Base-by-base conservation (phyloP, 2,888 invertebrate species). In the Branchipolynoe longqiensis region DNA sequence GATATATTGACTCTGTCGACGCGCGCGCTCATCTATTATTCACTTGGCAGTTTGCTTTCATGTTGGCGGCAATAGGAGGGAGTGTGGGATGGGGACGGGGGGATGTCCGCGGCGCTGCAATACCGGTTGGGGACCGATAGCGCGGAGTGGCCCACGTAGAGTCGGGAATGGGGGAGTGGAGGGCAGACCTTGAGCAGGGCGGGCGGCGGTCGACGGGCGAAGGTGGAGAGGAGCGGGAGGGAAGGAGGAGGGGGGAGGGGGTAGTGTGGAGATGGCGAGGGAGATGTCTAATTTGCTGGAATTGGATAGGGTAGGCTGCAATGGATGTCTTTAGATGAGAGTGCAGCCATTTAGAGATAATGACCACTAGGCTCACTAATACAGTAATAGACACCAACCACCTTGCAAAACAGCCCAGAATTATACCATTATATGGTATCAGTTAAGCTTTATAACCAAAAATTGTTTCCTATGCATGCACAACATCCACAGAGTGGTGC, bases 1-100 rank as follows among this genome's bases (percentile, higher is more conserved):
- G 48, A 12, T 48, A 48, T 48, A 48, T 12, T 18, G 18, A n/a
- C n/a, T n/a, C 48, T 18, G 48, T 18, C 48, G 8, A 12, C 18
- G 48, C 18, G 8, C 14, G 38, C 8, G 14, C 36, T 69, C 69
- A 69, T 69, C 33, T 69, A 69, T 69, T 69, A 69, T 69, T 69
- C 69, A 69, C n/a, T 1, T 33, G 14, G 33, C 25, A 33, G 69
- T 69, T 33, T 38, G 14, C 38, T 69, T 69, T 38, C 33, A 36
- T 33, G 33, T 69, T 38, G 3, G 28, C 62, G 28, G 25, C 62
- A 18, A 62, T 62, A 31, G 18, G 31, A 62, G 25, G 62, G 62
- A 14, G 18, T 28, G 14, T 3, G 1, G 56, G 56, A 3, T n/a
- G 18, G 3, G 3, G 1, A n/a, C n/a, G 25, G 18, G 56, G 3